A percentile compares a stretch with the other conserved stretches of the same genome.
phyloP scores from a whole-genome alignment of 2,888 invertebrate genomes.

The Branchipolynoe longqiensis region DNA sequence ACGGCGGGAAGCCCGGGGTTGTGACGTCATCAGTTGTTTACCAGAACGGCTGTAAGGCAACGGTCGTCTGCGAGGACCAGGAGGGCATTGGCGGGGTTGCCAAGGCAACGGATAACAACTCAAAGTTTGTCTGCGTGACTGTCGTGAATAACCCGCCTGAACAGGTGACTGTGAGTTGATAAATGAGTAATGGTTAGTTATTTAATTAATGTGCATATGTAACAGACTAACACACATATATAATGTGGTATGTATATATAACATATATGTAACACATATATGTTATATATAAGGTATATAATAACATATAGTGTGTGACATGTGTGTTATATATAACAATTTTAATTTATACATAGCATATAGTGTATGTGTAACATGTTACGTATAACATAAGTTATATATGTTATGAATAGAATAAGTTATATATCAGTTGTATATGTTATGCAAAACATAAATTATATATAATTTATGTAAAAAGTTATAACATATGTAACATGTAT shows the following conservation, averaged over 20 bases:
- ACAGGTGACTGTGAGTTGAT: conserved; percentile 59
- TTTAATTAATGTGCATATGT: not conserved
- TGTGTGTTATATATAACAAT: not conserved
- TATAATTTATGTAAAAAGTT: too few relatives aligned
- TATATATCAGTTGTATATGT: too few relatives aligned
- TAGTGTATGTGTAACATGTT: too few relatives aligned
- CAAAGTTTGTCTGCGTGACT: conserved; percentile 39
- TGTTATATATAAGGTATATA: not conserved
- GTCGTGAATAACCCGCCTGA: conserved; percentile 54
- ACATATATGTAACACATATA: not conserved
- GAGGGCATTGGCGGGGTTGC: not conserved
- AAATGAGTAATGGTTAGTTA: not conserved
- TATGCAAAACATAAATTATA: too few relatives aligned
- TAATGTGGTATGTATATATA: not conserved
- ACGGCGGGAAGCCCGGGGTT: not conserved
- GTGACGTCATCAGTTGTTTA: not conserved
- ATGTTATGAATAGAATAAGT: too few relatives aligned
- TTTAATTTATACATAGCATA: not conserved
- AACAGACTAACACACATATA: not conserved
- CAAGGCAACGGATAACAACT: not conserved
- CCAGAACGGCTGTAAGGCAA: not conserved
- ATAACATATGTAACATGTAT: too few relatives aligned
- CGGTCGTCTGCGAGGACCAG: not conserved
- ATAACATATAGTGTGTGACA: not conserved
- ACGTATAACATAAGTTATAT: too few relatives aligned